Conservation (phyloP, 2,113 vertebrate genomes). For the Chiloscyllium plagiosum region DNA sequence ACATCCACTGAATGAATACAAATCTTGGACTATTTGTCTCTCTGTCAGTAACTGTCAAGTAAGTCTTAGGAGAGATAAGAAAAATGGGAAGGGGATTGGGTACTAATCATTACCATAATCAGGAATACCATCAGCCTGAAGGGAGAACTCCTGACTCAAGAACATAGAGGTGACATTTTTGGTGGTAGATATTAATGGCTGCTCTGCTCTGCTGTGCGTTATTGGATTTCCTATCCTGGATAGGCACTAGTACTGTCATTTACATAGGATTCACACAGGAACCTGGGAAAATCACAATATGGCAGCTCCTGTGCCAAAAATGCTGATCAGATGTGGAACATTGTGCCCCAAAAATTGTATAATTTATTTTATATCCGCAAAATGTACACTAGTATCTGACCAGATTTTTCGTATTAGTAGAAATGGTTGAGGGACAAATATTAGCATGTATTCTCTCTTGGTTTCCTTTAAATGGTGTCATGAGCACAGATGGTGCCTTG, state of each 20-base stretch:
- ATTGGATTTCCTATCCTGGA: not conserved
- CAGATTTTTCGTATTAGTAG: not conserved
- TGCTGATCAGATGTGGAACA: not conserved
- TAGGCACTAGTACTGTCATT: not conserved
- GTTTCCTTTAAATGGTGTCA: not conserved
- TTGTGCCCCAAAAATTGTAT: not conserved
- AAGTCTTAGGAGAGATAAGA: not conserved
- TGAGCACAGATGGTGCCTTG: not conserved
- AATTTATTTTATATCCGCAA: not conserved
- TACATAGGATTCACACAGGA: no score
- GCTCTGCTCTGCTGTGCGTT: not conserved
- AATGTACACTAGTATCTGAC: not conserved
- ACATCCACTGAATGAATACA: no score
- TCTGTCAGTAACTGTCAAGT: not conserved
- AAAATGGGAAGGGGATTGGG: not conserved
- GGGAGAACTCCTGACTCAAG: not conserved
- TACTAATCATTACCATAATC: not conserved
- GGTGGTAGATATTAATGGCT: not conserved
- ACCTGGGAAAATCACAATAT: not conserved
- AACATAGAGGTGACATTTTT: not conserved
- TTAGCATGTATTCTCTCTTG: not conserved
- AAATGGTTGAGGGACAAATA: not conserved
- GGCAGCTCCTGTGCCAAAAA: not conserved
- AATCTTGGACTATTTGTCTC: not conserved
- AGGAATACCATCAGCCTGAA: not conserved